Base-by-base conservation (phyloP, 2,797 vertebrate species). In the Schizopygopsis malacanthus region DNA sequence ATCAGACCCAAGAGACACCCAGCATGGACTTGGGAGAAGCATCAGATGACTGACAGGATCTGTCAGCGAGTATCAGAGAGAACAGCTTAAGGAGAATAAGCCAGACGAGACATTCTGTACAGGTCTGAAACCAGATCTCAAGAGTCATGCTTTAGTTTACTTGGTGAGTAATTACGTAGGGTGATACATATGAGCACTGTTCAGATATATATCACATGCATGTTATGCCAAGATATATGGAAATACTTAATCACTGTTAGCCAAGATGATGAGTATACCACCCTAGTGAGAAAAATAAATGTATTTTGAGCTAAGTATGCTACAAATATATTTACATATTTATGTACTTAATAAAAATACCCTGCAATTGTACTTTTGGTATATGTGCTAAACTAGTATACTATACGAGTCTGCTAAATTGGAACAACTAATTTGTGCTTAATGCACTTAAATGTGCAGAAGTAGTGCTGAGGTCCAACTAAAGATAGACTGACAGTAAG, bases 1-100 rank as follows among this genome's bases (percentile, higher is more conserved):
- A 65, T 45, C 22, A 65, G 41, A 28, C 82, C 20, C 18, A 18
- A 76, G 71, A 83, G 54, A 75, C 41, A 61, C 39, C 28, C 28
- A 83, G 56, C 41, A 82, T 28, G 69, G 39, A 73, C 71, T 65
- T 52, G 52, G 12, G 5, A 75, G 70, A 75, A 63, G 11, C 28
- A 63, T 33, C 41, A 75, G 13, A 50, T 56, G 67, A 82, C 50
- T 82, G 81, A 70, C 61, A 52, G 63, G 69, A 75, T 47, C 25
- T 45, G 54, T 83, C 82, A 67, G 45, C 9, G 45, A 37, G 56
- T 61, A 75, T 75, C 81, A 83, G 41, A 50, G 25, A 37, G 56
- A 80, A 65, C 72, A 59, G 70, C 70, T 77, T 52, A 67, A 43
- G 4, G 37, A 69, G 37, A 77, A 41, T 28, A 77, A 67, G 25